Conservation (phyloP, 2,888 invertebrate genomes). For the Cephus sareptanus region DNA sequence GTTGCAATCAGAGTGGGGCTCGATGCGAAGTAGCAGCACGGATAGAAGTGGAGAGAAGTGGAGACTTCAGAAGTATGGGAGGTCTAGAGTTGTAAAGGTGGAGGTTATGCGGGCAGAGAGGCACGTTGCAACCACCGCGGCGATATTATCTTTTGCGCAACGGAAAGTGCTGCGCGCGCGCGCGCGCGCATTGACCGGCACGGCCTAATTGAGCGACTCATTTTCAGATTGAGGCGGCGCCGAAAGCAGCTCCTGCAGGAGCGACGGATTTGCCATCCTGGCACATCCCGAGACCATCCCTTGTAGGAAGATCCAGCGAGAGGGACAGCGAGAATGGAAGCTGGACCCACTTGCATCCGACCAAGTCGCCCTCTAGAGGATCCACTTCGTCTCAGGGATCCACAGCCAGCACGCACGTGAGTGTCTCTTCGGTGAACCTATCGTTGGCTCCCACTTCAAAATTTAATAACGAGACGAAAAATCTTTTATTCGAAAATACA, state of each 20-base stretch:
- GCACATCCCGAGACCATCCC: conserved; percentile 87
- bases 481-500: conserved; percentile 54
- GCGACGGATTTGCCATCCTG: conserved; percentile 68
- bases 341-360: conserved; percentile 54
- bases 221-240: conserved; percentile 48
- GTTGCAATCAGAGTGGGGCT: not conserved
- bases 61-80: not conserved
- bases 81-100: conserved; percentile 16
- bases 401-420: conserved; percentile 83
- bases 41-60: no score
- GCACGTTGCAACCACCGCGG: conserved; percentile 22
- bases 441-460: not conserved
- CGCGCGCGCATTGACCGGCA: not conserved
- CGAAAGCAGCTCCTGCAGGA: conserved; percentile 39
- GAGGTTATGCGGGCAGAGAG: conserved; percentile 39
- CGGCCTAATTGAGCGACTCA: not conserved
- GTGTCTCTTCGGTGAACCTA: conserved; percentile 37
- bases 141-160: conserved; percentile 45
- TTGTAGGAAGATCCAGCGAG: conserved; percentile 65
- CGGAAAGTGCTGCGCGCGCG: conserved; percentile 21
- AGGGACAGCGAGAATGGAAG: conserved; percentile 57
- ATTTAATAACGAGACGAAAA: not conserved
- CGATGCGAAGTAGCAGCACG: not conserved
- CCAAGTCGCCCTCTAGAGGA: conserved; percentile 65
- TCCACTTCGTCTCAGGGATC: conserved; percentile 77